These are phyloP conservation scores for Montipora efflorescens DNA, from an alignment of 64 coral and sea anemone genomes.

Conservation along the genomic window DNA sequence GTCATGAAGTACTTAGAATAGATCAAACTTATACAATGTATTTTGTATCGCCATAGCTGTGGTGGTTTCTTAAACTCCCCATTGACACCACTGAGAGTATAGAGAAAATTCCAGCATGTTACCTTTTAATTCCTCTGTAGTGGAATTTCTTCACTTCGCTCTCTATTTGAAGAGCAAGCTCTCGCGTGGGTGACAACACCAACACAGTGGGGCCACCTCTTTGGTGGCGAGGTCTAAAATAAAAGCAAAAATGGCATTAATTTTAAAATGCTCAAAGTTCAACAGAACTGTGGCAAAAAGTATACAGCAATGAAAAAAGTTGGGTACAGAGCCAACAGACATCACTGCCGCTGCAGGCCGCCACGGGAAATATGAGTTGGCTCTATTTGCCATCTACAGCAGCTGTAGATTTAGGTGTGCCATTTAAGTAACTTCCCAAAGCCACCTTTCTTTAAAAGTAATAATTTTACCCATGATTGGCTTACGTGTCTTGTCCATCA, in stretches of 20 bases:
- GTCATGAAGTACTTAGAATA: too few relatives aligned
- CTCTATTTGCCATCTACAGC: too few relatives aligned
- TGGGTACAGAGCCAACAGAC: too few relatives aligned
- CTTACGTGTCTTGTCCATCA: slow-evolving; percentile 95
- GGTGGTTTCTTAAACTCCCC: too few relatives aligned
- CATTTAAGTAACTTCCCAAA: not conserved
- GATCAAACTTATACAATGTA: too few relatives aligned
- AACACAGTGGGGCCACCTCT: slow-evolving; percentile 89
- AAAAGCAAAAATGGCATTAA: not conserved
- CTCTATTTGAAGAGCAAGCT: slow-evolving; percentile 95
- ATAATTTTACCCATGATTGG: not conserved
- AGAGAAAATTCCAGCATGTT: not conserved
- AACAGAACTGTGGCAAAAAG: too few relatives aligned
- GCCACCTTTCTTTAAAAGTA: not conserved
- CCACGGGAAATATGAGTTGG: too few relatives aligned
- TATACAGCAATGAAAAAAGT: too few relatives aligned
- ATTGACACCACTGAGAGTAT: too few relatives aligned
- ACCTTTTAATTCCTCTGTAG: slow-evolving; percentile 98
- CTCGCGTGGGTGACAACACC: slow-evolving; percentile 92
- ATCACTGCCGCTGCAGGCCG: too few relatives aligned
- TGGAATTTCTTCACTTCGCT: slow-evolving; percentile 98
- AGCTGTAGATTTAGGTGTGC: too few relatives aligned
- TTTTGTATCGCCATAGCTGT: not conserved
- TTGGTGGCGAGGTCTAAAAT: slow-evolving; percentile 72
- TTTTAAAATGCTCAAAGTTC: too few relatives aligned